Conservation (phyloP, 2,113 vertebrate species). For the Gopherus flavomarginatus region DNA sequence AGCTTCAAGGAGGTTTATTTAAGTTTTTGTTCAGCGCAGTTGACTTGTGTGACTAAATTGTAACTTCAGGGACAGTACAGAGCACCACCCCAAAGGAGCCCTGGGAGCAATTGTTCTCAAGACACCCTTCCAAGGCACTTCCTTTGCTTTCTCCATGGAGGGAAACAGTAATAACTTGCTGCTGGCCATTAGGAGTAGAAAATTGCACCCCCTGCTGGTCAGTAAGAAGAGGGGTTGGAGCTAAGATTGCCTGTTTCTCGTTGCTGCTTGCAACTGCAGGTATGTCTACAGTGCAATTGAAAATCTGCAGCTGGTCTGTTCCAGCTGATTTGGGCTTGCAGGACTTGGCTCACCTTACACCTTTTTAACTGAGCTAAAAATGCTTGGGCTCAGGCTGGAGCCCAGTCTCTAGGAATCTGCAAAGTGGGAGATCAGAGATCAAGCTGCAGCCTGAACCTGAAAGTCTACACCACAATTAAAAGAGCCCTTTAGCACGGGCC, state of each 20-base stretch:
- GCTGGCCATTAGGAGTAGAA: not conserved
- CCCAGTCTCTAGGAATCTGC: no score
- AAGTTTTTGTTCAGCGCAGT: not conserved
- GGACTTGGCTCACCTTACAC: no score
- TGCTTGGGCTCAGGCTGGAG: no score
- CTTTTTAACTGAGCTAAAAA: no score
- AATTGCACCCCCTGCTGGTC: not conserved
- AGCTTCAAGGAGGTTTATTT: not conserved
- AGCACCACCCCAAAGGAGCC: not conserved
- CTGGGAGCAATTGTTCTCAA: not conserved
- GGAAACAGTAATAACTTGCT: not conserved
- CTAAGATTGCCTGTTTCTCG: not conserved
- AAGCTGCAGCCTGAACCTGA: no score
- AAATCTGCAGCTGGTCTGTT: no score
- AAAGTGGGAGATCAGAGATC: no score
- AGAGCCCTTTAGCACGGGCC: no score
- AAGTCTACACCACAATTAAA: no score
- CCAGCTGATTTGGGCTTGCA: no score
- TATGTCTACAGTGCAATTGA: no score
- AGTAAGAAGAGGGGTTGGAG: not conserved
- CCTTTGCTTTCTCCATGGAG: not conserved
- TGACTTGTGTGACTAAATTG: not conserved
- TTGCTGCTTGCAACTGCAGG: no score
- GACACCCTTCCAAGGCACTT: not conserved
- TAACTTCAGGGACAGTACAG: not conserved